Percentiles rank a stretch among this genome's conserved stretches.
Conservation (phyloP, 2,888 invertebrate genomes). For the Synergus umbraculus region DNA sequence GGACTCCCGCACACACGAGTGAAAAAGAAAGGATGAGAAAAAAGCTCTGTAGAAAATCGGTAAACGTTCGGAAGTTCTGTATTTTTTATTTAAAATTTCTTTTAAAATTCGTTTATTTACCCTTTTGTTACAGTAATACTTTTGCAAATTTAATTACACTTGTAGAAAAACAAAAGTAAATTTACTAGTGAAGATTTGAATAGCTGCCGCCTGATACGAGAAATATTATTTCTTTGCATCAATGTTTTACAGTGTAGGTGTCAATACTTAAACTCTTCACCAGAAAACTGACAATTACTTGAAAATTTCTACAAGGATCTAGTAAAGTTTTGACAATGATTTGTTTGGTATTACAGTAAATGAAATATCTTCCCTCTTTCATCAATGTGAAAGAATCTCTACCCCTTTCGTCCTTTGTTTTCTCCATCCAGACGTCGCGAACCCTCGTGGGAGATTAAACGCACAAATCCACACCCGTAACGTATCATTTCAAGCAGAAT, state of each 20-base stretch:
- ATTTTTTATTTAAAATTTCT: background rate
- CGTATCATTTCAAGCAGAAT: conserved; percentile 22
- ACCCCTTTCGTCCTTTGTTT: background rate
- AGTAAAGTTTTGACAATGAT: background rate
- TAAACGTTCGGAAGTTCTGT: background rate
- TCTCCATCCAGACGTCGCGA: conserved; percentile 35
- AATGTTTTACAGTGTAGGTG: too few relatives aligned
- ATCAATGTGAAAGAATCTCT: background rate
- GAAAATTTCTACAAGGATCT: background rate
- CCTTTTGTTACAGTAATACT: background rate
- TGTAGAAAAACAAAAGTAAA: too few relatives aligned
- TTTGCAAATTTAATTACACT: background rate
- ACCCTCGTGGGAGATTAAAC: conserved; percentile 39
- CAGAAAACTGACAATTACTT: background rate
- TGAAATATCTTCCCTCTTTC: conserved; percentile 15
- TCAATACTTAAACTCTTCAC: too few relatives aligned
- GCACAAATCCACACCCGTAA: conserved; percentile 30
- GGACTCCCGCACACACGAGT: conserved; percentile 14
- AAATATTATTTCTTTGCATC: too few relatives aligned
- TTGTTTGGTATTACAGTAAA: conserved; percentile 4
- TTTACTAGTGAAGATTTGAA: too few relatives aligned
- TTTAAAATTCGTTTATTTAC: background rate
- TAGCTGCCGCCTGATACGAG: too few relatives aligned
- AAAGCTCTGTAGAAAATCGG: conserved; percentile 5
- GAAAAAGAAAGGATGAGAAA: conserved; percentile 11